These are phyloP conservation scores for Eledone cirrhosa DNA, from an alignment of 2,888 invertebrate species.

Conservation along the genomic window DNA sequence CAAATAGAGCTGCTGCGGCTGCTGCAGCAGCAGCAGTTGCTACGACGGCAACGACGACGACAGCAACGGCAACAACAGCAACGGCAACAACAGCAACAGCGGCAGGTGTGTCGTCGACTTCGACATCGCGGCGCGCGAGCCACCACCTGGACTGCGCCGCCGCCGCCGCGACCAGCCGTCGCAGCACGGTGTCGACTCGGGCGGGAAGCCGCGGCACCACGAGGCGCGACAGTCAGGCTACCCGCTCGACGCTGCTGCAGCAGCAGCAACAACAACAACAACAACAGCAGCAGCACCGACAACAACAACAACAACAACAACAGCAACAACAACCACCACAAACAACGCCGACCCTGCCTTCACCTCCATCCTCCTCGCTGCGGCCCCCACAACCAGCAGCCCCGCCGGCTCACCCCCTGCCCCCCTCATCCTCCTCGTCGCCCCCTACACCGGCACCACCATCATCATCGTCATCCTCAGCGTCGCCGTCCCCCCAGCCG, in stretches of 20 bases:
- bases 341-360: no score
- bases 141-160: no score
- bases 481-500: not conserved
- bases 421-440: not conserved
- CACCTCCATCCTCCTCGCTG: no score
- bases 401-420: not conserved
- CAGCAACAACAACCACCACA: no score
- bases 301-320: no score
- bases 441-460: not conserved
- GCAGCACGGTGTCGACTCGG: no score
- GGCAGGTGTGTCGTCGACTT: constrained; percentile 28
- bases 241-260: no score
- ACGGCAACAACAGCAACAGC: not conserved
- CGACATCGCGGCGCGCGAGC: not conserved
- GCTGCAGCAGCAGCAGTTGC: constrained; percentile 28
- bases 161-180: no score
- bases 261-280: no score
- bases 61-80: not conserved
- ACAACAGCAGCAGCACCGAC: no score
- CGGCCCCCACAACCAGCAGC: constrained; percentile 2
- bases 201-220: not conserved
- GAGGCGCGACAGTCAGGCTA: not conserved
- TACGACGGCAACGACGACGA: not conserved
- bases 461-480: not conserved
- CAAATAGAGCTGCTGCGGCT: constrained; percentile 20